Evolutionary conservation across 1,140 invertebrate genomes (phyloP).

Genomic region (Anagrus nilaparvatae): DNA sequence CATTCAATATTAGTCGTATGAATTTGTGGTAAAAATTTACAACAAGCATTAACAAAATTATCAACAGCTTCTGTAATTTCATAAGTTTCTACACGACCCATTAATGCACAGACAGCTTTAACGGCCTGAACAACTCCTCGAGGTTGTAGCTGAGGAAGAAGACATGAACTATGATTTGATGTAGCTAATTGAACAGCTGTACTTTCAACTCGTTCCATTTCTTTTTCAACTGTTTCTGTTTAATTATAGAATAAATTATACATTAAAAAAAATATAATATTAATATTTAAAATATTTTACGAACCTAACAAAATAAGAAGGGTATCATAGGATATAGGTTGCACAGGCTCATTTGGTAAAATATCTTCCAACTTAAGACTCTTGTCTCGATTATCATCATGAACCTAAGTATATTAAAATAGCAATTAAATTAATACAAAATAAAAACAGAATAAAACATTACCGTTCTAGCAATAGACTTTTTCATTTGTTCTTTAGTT

Average conservation of each 20-base stretch:
- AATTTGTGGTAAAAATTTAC: slow-evolving; percentile 37
- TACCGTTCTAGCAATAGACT: slow-evolving; percentile 60
- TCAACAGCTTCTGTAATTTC: slow-evolving; percentile 69
- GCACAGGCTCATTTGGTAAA: slow-evolving; percentile 58
- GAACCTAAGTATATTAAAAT: slow-evolving; percentile 37
- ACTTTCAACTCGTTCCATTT: slow-evolving; percentile 64
- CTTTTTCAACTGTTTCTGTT: slow-evolving; percentile 68
- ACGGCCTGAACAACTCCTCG: slow-evolving; percentile 73
- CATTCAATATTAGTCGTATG: slow-evolving; percentile 41
- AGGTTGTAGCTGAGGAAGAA: slow-evolving; percentile 44
- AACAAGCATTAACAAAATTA: slow-evolving; percentile 56
- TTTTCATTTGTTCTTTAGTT: slow-evolving; percentile 51
- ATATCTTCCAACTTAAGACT: slow-evolving; percentile 63
- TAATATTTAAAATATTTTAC: background rate
- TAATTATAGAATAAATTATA: slow-evolving; percentile 15
- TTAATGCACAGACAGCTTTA: slow-evolving; percentile 81
- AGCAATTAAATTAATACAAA: slow-evolving; percentile 7
- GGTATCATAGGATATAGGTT: slow-evolving; percentile 65
- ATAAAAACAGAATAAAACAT: slow-evolving; percentile 22
- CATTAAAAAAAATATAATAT: background rate
- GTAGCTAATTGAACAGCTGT: slow-evolving; percentile 47
- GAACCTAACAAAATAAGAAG: slow-evolving; percentile 67
- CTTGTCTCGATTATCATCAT: slow-evolving; percentile 66
- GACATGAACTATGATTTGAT: slow-evolving; percentile 35
- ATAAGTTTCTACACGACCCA: slow-evolving; percentile 78